Base-by-base conservation (phyloP, 2,113 vertebrate genomes). In the Menura novaehollandiae region DNA sequence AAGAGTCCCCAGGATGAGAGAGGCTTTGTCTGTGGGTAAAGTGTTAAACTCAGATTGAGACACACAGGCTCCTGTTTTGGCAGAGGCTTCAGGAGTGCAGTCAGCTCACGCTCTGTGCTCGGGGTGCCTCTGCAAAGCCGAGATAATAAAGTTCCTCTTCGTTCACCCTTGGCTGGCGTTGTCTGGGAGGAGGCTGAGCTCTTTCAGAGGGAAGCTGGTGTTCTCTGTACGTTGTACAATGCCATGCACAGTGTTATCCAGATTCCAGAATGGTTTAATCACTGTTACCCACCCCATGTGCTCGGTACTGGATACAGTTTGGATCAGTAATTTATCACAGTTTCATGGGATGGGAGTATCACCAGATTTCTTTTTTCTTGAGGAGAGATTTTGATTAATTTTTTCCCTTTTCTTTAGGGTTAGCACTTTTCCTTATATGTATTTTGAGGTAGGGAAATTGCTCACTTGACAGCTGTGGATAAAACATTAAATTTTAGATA, bases 401-500 rank as follows among this genome's bases (percentile, higher is more conserved):
- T 89, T 82, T 71, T 19, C 33, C 12, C 10, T 72, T 93, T 73
- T 89, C 69, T 91, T 92, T 58, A 68, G 73, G 76, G 53, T 81
- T 73, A 82, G 23, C 30, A 71, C 68, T 91, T 88, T 6, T 13
- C 62, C 21, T 83, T 95, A 69, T 80, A 85, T 83, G 17, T 79
- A 47, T 95, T 94, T 93, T 51, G 47, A 83, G 78, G 69, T 11
- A 86, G 66, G 37, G 59, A 82, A 85, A 92, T 87, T 80, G 60
- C 41, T 91, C 67, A 44, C 41, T 93, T 94, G 96, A 91, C 64
- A 97, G 79, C 68, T 97, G 75, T 89, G 73, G 89, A 73, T 81
- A 92, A 97, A 96, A 89, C 80, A 75, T 5, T 16, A 69, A 88
- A 95, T 81, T 94, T 92, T 67, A 89, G 96, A 46, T 84, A 88